phyloP scores from a whole-genome alignment of 2,797 vertebrate species.

The Sebastes aleutianus region DNA sequence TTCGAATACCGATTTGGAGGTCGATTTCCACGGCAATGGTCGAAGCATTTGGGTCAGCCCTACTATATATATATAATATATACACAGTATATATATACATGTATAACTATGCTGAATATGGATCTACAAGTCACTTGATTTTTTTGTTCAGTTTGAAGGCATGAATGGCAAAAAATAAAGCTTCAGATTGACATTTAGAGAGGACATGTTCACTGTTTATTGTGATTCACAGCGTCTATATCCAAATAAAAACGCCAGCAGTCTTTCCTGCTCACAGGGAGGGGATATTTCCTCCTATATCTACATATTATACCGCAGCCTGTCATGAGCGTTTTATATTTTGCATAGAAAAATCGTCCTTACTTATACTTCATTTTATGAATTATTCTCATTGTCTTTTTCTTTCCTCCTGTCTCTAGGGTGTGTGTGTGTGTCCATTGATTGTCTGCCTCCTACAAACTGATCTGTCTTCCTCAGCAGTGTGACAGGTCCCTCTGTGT shows the following conservation, averaged over 20 bases:
- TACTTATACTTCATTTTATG: not conserved
- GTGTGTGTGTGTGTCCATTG: constrained; percentile 21
- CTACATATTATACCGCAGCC: constrained; percentile 5
- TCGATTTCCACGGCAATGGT: too few species aligned
- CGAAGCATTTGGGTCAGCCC: too few species aligned
- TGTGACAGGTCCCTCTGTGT: constrained; percentile 69
- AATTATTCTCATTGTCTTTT: constrained; percentile 12
- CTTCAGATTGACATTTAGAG: constrained; percentile 8
- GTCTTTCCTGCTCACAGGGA: not conserved
- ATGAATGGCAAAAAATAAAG: not conserved
- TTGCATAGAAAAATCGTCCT: not conserved
- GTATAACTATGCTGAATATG: not conserved
- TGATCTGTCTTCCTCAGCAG: constrained; percentile 71
- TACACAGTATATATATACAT: too few species aligned
- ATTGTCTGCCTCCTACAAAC: constrained; percentile 61
- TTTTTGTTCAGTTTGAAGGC: not conserved
- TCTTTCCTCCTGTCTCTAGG: constrained; percentile 8
- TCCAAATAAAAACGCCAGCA: constrained; percentile 12
- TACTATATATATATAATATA: too few species aligned
- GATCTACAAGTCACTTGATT: not conserved
- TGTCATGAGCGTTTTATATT: constrained; percentile 11
- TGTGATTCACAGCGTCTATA: constrained; percentile 12
- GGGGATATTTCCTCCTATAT: not conserved
- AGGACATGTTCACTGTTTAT: not conserved
- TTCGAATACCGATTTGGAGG: too few species aligned